These are phyloP conservation scores for Apamea anceps DNA, from an alignment of 2,888 invertebrate genomes.

Conservation along the genomic window DNA sequence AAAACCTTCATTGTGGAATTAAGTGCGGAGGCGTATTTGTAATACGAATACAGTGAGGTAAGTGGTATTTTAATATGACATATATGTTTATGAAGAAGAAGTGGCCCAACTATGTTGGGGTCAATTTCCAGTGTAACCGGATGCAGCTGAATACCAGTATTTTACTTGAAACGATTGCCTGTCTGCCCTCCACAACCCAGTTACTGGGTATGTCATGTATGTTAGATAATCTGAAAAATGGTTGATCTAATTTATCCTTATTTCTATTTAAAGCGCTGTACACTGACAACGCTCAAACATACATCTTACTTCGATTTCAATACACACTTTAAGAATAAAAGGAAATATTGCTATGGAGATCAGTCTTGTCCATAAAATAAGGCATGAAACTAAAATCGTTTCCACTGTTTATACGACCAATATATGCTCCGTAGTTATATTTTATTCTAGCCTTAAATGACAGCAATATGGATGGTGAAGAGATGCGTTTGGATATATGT, in stretches of 20 bases:
- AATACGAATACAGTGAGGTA: background rate
- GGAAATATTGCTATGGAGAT: slow-evolving; percentile 49
- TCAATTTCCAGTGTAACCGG: no score
- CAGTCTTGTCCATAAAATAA: slow-evolving; percentile 39
- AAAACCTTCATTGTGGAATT: background rate
- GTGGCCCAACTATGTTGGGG: no score
- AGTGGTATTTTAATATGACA: background rate
- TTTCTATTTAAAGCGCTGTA: no score
- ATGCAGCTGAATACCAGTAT: no score
- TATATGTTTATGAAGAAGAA: no score
- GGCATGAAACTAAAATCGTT: slow-evolving; percentile 60
- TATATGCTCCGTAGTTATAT: slow-evolving; percentile 69
- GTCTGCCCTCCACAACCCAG: no score
- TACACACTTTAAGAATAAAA: slow-evolving; percentile 7
- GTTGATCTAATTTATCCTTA: no score
- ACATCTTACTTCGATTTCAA: no score
- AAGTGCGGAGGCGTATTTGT: background rate
- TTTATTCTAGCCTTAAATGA: slow-evolving; percentile 73
- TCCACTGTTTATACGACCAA: slow-evolving; percentile 69
- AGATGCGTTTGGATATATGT: slow-evolving; percentile 46
- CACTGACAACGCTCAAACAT: no score
- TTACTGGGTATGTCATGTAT: no score
- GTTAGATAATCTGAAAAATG: no score
- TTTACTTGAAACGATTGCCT: no score
- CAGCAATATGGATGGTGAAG: slow-evolving; percentile 68